A percentile compares a stretch with the other conserved stretches of the same genome.
Evolutionary conservation across 1,140 invertebrate species (phyloP).

Genomic region (Drosophila miranda): DNA sequence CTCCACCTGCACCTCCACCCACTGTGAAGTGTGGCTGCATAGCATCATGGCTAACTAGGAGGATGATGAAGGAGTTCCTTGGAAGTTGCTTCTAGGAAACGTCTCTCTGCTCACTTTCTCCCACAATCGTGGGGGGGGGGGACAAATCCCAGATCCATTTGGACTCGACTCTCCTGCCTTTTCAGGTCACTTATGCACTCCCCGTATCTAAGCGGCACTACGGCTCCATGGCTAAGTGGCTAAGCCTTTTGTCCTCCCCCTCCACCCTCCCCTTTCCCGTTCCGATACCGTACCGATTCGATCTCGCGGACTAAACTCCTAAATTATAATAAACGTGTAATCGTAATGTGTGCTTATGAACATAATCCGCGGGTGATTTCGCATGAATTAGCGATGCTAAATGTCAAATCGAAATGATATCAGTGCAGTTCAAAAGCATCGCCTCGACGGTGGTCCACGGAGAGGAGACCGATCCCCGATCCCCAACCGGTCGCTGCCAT

Average conservation of each 20-base stretch:
- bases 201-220: conserved; percentile 11
- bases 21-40: conserved; percentile 7
- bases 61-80: not conserved
- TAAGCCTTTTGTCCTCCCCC: conserved; percentile 30
- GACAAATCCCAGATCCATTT: conserved; percentile 11
- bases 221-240: conserved; percentile 26
- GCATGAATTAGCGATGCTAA: conserved; percentile 79
- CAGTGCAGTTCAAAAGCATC: conserved; percentile 53
- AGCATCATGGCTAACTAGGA: conserved; percentile 16
- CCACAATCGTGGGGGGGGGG: not conserved
- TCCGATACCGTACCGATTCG: conserved; percentile 2
- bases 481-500: conserved; percentile 57
- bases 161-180: conserved; percentile 13
- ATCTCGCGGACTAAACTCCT: conserved; percentile 60
- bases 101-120: conserved; percentile 18
- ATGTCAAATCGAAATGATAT: conserved; percentile 73
- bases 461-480: conserved; percentile 11
- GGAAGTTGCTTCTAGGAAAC: conserved; percentile 1
- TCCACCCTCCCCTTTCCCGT: conserved; percentile 10
- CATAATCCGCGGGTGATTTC: conserved; percentile 79
- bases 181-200: conserved; percentile 15
- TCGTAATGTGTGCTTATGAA: conserved; percentile 81
- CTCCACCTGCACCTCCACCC: conserved; percentile 13
- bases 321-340: conserved; percentile 82
- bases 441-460: not conserved